Percentiles rank a stretch among this genome's conserved stretches.
Conservation (phyloP, 1,140 invertebrate species). For the roundworm (Caenorhabditis elegans) region DNA sequence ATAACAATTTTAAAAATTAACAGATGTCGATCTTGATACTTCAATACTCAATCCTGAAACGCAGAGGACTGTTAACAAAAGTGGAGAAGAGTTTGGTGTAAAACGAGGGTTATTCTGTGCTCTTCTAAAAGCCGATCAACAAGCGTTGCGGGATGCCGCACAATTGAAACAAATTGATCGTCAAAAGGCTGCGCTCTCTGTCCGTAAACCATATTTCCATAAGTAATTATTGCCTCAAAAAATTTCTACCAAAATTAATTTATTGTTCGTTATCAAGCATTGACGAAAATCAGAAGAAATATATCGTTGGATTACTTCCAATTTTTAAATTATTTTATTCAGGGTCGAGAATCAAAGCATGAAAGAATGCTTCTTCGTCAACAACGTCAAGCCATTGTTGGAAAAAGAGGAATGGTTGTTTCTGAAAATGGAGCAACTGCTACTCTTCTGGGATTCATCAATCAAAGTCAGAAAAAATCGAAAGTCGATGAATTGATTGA, state of each 20-base stretch:
- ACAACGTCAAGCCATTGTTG: slow-evolving; percentile 53
- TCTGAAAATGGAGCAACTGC: slow-evolving; percentile 60
- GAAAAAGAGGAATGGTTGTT: slow-evolving; percentile 46
- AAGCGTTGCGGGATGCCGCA: slow-evolving; percentile 52
- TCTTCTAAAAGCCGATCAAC: slow-evolving; percentile 54
- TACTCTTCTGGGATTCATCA: slow-evolving; percentile 54
- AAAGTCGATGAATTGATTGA: not conserved
- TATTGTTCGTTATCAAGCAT: too few species aligned
- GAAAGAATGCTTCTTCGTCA: slow-evolving; percentile 57
- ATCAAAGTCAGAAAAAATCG: not conserved
- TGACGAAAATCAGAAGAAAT: too few species aligned
- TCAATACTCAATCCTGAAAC: slow-evolving; percentile 54
- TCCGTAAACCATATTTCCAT: not conserved
- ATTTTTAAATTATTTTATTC: slow-evolving; percentile 36
- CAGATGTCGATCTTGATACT: slow-evolving; percentile 55
- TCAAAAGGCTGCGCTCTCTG: slow-evolving; percentile 25
- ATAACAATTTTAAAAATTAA: not conserved
- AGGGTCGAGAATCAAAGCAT: slow-evolving; percentile 61
- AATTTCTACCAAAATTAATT: too few species aligned
- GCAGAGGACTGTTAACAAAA: slow-evolving; percentile 49
- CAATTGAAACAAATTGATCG: slow-evolving; percentile 60
- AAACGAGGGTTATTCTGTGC: slow-evolving; percentile 49
- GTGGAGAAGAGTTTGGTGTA: slow-evolving; percentile 54
- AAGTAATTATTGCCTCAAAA: not conserved
- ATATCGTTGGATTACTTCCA: too few species aligned